These are phyloP conservation scores for Psilopogon haemacephalus DNA, from an alignment of 2,113 vertebrate genomes.

Conservation along the genomic window DNA sequence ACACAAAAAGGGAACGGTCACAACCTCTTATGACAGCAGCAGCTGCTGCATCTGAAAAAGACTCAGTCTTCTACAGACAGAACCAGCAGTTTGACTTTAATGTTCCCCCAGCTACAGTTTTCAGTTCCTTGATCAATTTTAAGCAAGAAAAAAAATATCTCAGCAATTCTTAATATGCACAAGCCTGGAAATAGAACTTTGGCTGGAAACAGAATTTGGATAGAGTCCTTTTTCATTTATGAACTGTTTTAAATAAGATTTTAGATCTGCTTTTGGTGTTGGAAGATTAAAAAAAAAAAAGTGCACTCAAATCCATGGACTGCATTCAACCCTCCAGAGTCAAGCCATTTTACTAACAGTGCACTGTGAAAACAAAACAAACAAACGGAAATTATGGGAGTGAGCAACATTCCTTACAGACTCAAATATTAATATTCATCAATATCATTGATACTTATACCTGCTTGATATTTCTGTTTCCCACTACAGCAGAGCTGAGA, in stretches of 20 bases:
- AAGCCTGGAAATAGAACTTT: conserved; percentile 24
- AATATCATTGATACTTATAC: conserved; percentile 49
- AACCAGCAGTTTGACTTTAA: background rate
- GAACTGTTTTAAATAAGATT: background rate
- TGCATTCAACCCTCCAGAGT: background rate
- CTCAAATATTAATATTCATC: conserved; percentile 47
- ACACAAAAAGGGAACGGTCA: background rate
- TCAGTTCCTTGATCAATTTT: background rate
- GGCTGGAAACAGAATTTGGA: conserved; percentile 5
- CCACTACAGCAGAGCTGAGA: background rate
- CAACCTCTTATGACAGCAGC: conserved; percentile 18
- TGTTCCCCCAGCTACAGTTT: background rate
- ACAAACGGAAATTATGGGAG: background rate
- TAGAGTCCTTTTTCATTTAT: background rate
- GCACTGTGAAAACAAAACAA: background rate
- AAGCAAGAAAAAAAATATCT: background rate
- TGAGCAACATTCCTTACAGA: conserved; percentile 1
- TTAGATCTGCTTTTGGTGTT: conserved; percentile 2
- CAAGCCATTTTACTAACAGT: background rate
- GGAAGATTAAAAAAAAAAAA: conserved; percentile 40
- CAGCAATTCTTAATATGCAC: background rate
- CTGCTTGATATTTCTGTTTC: conserved; percentile 47
- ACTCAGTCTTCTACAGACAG: background rate
- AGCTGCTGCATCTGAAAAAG: conserved; percentile 44
- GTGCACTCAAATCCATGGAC: conserved; percentile 17